Percentiles rank a stretch among this genome's conserved stretches.
Evolutionary conservation across 2,888 invertebrate genomes (phyloP).

Genomic region (Tortrix viridana): DNA sequence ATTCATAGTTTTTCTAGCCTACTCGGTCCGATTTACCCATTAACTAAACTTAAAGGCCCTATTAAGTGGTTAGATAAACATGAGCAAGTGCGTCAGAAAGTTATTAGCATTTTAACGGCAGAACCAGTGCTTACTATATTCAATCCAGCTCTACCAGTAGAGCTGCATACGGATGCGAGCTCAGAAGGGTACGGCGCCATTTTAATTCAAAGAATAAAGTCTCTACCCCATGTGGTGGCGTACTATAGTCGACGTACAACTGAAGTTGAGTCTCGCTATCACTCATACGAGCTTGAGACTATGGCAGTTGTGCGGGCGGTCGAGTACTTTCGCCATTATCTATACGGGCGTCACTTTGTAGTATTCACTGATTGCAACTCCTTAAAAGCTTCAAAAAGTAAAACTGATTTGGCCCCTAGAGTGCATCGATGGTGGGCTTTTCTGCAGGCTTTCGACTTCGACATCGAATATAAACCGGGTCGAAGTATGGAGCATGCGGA

Average conservation of each 20-base stretch:
- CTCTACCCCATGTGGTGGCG: not conserved
- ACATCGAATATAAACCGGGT: constrained; percentile 41
- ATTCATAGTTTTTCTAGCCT: constrained; percentile 18
- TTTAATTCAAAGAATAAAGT: not conserved
- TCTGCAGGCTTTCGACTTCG: constrained; percentile 42
- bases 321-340: constrained; percentile 41
- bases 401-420: constrained; percentile 40
- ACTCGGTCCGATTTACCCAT: constrained; percentile 9
- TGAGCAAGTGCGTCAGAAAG: not conserved
- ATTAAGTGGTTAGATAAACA: constrained; percentile 11
- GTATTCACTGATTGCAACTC: constrained; percentile 42
- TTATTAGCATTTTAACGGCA: not conserved
- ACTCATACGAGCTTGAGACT: constrained; percentile 36
- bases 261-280: constrained; percentile 21
- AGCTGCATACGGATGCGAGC: too few relatives aligned
- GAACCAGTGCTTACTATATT: constrained; percentile 5
- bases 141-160: constrained; percentile 3
- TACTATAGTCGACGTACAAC: constrained; percentile 11
- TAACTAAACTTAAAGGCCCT: constrained; percentile 3
- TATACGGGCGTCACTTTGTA: constrained; percentile 34
- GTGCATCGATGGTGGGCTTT: constrained; percentile 42
- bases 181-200: constrained; percentile 18
- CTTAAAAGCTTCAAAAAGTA: constrained; percentile 37
- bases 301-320: constrained; percentile 32
- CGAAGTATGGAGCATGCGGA: constrained; percentile 39